A percentile compares a stretch with the other conserved stretches of the same genome.
Conservation (phyloP, 1,140 invertebrate species). For the Pomacea maculata region DNA sequence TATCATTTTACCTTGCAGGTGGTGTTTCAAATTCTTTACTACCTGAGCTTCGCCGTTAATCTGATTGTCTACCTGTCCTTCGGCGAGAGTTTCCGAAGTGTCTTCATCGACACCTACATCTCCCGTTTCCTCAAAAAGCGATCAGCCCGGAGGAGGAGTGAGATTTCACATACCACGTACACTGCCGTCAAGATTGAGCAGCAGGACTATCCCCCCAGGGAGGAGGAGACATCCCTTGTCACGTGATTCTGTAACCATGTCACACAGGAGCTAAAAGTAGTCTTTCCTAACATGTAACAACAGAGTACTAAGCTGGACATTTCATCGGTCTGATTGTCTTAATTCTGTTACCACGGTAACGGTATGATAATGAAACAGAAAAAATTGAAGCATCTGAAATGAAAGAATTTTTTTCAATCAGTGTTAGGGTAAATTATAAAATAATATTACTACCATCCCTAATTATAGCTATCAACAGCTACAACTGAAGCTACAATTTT, state of each 20-base stretch:
- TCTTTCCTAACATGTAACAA: too few relatives aligned
- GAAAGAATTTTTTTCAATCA: too few relatives aligned
- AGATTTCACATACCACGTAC: slow-evolving; percentile 25
- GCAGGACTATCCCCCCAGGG: slow-evolving; percentile 7
- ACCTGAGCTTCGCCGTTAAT: slow-evolving; percentile 86
- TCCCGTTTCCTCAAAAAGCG: slow-evolving; percentile 5
- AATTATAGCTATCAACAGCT: too few relatives aligned
- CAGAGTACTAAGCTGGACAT: too few relatives aligned
- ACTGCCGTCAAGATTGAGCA: slow-evolving; percentile 23
- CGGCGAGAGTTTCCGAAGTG: slow-evolving; percentile 41
- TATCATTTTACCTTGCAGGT: slow-evolving; percentile 56
- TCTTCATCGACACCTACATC: slow-evolving; percentile 40
- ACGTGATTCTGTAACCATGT: background rate
- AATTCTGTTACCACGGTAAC: too few relatives aligned
- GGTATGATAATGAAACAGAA: too few relatives aligned
- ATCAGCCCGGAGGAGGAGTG: slow-evolving; percentile 4
- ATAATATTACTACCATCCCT: too few relatives aligned
- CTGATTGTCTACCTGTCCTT: slow-evolving; percentile 75
- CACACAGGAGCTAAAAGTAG: too few relatives aligned
- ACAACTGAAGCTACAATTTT: too few relatives aligned
- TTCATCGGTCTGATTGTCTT: too few relatives aligned
- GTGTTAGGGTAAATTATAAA: too few relatives aligned
- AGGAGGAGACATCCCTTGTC: slow-evolving; percentile 26
- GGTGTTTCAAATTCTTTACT: slow-evolving; percentile 72
- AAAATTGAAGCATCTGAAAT: too few relatives aligned